Evolutionary conservation across 2,113 vertebrate genomes (phyloP).

Genomic region (Euleptes europaea): DNA sequence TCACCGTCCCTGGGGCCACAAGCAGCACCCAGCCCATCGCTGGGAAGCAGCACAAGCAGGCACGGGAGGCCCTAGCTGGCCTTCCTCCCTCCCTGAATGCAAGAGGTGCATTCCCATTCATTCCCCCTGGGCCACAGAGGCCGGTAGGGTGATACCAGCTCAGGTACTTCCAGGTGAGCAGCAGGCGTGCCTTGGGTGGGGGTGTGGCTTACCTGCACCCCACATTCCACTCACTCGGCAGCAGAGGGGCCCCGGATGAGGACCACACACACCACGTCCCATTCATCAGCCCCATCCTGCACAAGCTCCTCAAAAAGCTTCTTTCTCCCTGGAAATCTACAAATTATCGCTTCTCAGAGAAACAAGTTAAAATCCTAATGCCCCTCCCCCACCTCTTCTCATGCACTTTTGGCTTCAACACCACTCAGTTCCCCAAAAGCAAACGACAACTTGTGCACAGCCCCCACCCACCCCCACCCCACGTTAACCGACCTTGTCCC

Average conservation of each 20-base stretch:
- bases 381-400: slow-evolving; percentile 43
- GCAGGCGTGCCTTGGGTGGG: neutral
- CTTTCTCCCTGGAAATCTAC: slow-evolving; percentile 41
- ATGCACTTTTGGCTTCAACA: slow-evolving; percentile 24
- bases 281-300: slow-evolving; percentile 38
- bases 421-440: slow-evolving; percentile 55
- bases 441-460: slow-evolving; percentile 30
- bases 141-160: fast-evolving
- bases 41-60: neutral
- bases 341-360: slow-evolving; percentile 58
- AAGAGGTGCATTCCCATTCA: slow-evolving; percentile 13
- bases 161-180: fast-evolving
- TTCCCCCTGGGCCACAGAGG: slow-evolving; percentile 20
- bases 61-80: slow-evolving; percentile 10
- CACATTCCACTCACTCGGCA: neutral
- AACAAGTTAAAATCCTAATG: slow-evolving; percentile 63
- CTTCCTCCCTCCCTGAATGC: slow-evolving; percentile 56
- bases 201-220: too few species aligned
- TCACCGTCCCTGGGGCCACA: neutral
- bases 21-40: neutral
- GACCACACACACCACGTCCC: slow-evolving; percentile 59
- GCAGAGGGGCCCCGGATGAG: slow-evolving; percentile 45
- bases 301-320: slow-evolving; percentile 48
- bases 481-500: slow-evolving; percentile 62
- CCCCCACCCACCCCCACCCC: slow-evolving; percentile 46